These are phyloP conservation scores for Philereme transversata DNA, from an alignment of 2,888 invertebrate genomes.

Conservation along the genomic window DNA sequence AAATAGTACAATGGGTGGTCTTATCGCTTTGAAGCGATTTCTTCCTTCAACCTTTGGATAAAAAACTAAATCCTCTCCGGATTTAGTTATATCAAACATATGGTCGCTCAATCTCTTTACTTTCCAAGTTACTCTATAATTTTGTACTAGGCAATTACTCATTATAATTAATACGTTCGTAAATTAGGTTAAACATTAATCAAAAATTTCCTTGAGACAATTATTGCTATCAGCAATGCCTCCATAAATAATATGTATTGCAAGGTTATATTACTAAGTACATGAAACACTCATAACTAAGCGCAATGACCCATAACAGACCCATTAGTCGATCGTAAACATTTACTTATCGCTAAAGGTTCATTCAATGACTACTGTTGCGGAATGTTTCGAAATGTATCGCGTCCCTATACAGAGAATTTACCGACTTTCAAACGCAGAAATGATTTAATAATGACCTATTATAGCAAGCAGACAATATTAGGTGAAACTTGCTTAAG, in stretches of 20 bases:
- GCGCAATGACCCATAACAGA: constrained; percentile 14
- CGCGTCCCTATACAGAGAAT: constrained; percentile 23
- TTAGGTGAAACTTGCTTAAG: constrained; percentile 9
- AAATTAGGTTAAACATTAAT: background rate
- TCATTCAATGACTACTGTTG: constrained; percentile 21
- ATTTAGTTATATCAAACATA: too few species aligned
- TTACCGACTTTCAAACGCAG: constrained; percentile 19
- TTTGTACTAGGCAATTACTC: too few species aligned
- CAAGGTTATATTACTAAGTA: constrained; percentile 24
- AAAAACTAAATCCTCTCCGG: too few species aligned
- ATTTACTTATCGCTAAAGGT: constrained; percentile 16
- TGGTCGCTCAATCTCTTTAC: too few species aligned
- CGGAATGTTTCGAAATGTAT: constrained; percentile 16
- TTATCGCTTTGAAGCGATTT: too few species aligned
- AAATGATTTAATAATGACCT: constrained; percentile 31
- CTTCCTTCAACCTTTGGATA: too few species aligned
- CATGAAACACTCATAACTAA: constrained; percentile 21
- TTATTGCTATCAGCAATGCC: constrained; percentile 19
- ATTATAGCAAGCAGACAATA: constrained; percentile 19
- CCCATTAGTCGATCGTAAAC: constrained; percentile 27
- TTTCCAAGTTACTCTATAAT: too few species aligned
- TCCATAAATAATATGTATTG: constrained; percentile 24
- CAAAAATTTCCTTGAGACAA: constrained; percentile 13
- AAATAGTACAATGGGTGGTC: too few species aligned
- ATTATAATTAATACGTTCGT: background rate